Percentiles rank a stretch among this genome's conserved stretches.
Evolutionary conservation across 2,888 invertebrate species (phyloP).

Genomic region (Thecocarcelia acutangulata): DNA sequence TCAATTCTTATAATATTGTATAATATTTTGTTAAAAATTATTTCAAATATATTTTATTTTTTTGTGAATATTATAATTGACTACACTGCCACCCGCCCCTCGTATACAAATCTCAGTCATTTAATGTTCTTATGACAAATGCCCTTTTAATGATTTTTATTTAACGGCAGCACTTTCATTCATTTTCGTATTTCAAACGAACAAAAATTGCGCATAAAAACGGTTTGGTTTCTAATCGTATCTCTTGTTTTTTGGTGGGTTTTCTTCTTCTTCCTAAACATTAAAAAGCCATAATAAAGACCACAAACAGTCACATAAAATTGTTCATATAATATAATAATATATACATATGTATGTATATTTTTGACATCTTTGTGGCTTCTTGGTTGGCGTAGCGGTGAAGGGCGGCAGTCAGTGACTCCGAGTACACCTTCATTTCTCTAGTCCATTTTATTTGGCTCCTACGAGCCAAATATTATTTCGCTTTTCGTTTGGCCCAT

Average conservation of each 20-base stretch:
- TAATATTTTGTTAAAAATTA: no score
- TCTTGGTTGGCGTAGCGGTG: background rate
- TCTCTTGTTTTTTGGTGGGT: constrained; percentile 13
- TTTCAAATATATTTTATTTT: no score
- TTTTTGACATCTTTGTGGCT: constrained; percentile 18
- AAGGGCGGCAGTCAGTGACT: background rate
- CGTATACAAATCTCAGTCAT: background rate
- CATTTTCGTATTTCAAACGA: constrained; percentile 17
- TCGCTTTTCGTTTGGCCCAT: constrained; percentile 48
- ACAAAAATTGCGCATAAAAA: constrained; percentile 34
- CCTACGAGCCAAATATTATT: constrained; percentile 56
- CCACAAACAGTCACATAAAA: constrained; percentile 58
- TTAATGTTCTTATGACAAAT: constrained; percentile 56
- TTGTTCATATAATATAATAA: no score
- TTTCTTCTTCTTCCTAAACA: constrained; percentile 37
- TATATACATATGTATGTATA: constrained; percentile 49
- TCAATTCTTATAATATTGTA: no score
- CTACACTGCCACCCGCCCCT: no score
- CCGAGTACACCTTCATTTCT: constrained; percentile 40
- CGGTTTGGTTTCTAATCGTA: constrained; percentile 62
- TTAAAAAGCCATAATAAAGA: constrained; percentile 62
- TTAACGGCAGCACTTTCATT: constrained; percentile 29
- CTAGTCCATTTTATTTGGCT: constrained; percentile 55
- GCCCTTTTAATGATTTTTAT: constrained; percentile 57
- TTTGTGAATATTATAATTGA: no score